Percentiles rank a stretch among this genome's conserved stretches.
phyloP scores from a whole-genome alignment of 2,113 vertebrate species.

The Equus quagga region DNA sequence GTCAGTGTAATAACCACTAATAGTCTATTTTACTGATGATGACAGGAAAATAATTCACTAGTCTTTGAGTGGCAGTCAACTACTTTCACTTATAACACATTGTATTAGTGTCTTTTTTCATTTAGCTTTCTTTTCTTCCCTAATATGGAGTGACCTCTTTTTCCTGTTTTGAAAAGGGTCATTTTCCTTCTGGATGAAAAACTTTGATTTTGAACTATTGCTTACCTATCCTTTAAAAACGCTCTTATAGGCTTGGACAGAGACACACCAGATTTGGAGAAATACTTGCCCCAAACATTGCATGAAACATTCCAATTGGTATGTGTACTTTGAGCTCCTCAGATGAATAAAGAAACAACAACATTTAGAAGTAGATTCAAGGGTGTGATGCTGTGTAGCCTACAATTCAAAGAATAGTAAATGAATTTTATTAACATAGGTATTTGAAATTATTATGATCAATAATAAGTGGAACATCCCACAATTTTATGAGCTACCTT shows the following conservation, averaged over 20 bases:
- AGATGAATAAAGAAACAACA: neutral
- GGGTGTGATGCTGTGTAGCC: neutral
- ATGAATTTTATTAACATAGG: neutral
- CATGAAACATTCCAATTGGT: neutral
- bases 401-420: neutral
- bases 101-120: neutral
- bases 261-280: neutral
- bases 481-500: neutral
- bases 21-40: neutral
- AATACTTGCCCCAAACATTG: neutral
- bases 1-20: neutral
- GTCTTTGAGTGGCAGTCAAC: neutral
- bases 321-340: neutral
- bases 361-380: neutral
- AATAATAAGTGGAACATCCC: neutral
- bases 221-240: slow-evolving; percentile 11
- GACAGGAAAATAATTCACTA: neutral
- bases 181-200: slow-evolving; percentile 34
- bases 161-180: slow-evolving; percentile 17
- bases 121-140: neutral
- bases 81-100: neutral
- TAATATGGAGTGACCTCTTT: neutral
- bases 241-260: neutral
- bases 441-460: neutral
- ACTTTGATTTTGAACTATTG: neutral